phyloP scores from a whole-genome alignment of 1,140 invertebrate genomes.

The Eumaeus atala region DNA sequence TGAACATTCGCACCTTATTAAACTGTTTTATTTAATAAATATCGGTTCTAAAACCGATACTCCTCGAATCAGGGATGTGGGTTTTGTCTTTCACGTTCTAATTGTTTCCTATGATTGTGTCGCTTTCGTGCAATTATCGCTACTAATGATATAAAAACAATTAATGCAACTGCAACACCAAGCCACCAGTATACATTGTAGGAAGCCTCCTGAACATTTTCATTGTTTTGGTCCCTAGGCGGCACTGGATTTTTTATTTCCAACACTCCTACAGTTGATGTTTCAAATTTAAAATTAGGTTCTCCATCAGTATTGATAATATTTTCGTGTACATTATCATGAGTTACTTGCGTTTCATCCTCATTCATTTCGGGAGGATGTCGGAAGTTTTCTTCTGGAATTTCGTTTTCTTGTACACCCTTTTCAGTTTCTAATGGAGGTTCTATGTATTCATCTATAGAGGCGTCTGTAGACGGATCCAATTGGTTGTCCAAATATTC shows the following conservation, averaged over 20 bases:
- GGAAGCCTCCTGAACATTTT: constrained; percentile 50
- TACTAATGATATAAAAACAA: constrained; percentile 52
- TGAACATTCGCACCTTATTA: constrained; percentile 44
- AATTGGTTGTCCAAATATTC: constrained; percentile 63
- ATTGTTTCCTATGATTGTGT: constrained; percentile 58
- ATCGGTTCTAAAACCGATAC: constrained; percentile 65
- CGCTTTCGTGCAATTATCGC: constrained; percentile 62
- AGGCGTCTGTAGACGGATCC: constrained; percentile 41
- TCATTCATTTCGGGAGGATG: constrained; percentile 17
- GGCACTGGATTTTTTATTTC: constrained; percentile 59
- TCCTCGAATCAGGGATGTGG: constrained; percentile 67
- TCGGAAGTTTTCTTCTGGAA: constrained; percentile 27
- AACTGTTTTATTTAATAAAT: constrained; percentile 14
- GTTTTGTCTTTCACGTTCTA: constrained; percentile 58
- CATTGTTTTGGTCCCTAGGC: constrained; percentile 38
- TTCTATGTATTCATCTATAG: constrained; percentile 46
- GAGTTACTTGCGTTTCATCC: constrained; percentile 30
- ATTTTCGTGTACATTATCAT: constrained; percentile 42
- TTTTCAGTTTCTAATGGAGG: constrained; percentile 25
- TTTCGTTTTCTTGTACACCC: constrained; percentile 41
- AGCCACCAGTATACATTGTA: constrained; percentile 68
- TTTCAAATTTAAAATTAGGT: constrained; percentile 46
- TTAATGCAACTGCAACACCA: constrained; percentile 53
- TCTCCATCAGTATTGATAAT: constrained; percentile 51
- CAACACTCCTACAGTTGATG: constrained; percentile 56